Evolutionary conservation across 2,797 vertebrate genomes (phyloP), one percentile per base, ranked within the genome.

Genomic region (Alauda arvensis): DNA sequence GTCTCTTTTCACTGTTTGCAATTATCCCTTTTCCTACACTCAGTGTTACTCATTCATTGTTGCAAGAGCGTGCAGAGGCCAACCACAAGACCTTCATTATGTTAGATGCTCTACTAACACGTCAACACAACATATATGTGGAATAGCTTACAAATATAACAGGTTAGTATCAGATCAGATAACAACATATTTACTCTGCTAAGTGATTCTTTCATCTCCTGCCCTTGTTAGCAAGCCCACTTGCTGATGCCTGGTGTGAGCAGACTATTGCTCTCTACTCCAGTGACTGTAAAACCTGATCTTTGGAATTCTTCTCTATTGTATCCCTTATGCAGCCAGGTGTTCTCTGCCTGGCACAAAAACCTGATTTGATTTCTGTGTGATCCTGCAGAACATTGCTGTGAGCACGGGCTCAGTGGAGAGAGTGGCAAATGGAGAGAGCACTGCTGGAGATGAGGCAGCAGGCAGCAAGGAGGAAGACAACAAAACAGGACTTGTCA

Each of bases 351-450:
- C 79, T 90, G 45, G 21, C 25, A 4, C 42, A 86, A 39, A 31
- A 57, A 9, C 29, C 23, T 72, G 37, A 12, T 94, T 92, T 91
- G 40, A 87, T 92, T 91, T 90, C 6, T 94, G 16, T 89, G 29
- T 95, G 51, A 87, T 85, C 89, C 82, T 72, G 53, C 91, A 98
- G 97, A 97, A 97, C 67, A 96, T 97, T 33, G 88, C 96, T 0
- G 96, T 96, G 63, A 97, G 96, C 69, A 96, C 98, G 0, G 95
- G 97, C 62, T 96, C 96, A 1, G 86, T 92, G 3, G 97, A 98
- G 75, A 98, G 98, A 49, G 93, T 95, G 19, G 97, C 97, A 14
- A 98, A 96, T 29, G 98, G 98, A 25, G 97, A 98, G 2, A 97
- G 97, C 79, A 93, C 95, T 4, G 34, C 97, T 17, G 97, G 94